phyloP scores from a whole-genome alignment of 2,113 vertebrate genomes.

The Rhinolophus ferrumequinum region DNA sequence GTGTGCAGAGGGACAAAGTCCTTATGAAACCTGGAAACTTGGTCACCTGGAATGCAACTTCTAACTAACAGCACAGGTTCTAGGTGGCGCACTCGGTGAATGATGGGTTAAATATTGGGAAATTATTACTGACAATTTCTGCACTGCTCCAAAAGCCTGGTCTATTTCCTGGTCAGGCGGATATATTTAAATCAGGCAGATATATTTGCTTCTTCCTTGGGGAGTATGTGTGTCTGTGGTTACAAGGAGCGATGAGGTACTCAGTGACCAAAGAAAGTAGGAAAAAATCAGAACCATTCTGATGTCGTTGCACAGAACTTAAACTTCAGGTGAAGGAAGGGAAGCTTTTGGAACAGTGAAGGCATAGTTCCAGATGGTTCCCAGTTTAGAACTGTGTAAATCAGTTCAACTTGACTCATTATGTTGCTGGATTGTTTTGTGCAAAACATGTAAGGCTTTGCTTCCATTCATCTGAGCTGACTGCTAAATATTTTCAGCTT shows the following conservation, averaged over 20 bases:
- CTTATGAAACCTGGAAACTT: background rate
- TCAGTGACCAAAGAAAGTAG: background rate
- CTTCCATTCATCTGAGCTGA: conserved; percentile 76
- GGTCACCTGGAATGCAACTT: conserved; percentile 18
- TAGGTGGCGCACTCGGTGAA: background rate
- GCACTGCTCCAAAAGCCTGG: background rate
- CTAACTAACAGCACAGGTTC: background rate
- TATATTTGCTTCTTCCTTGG: background rate
- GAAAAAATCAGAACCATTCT: background rate
- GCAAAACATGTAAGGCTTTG: conserved; percentile 79
- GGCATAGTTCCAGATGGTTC: background rate
- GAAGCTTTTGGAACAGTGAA: background rate
- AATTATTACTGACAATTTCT: background rate
- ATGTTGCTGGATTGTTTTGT: background rate
- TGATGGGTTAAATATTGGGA: conserved; percentile 36
- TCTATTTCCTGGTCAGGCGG: background rate
- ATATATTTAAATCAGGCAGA: background rate
- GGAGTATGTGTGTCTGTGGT: background rate
- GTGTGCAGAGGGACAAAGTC: background rate
- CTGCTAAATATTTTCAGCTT: conserved; percentile 78
- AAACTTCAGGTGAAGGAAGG: background rate
- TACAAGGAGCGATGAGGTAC: background rate
- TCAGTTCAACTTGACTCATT: conserved; percentile 42
- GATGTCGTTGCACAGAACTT: background rate
- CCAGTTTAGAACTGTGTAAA: background rate